Conservation (phyloP, 64 coral and sea anemone species). For the Stichodactyla helianthus region DNA sequence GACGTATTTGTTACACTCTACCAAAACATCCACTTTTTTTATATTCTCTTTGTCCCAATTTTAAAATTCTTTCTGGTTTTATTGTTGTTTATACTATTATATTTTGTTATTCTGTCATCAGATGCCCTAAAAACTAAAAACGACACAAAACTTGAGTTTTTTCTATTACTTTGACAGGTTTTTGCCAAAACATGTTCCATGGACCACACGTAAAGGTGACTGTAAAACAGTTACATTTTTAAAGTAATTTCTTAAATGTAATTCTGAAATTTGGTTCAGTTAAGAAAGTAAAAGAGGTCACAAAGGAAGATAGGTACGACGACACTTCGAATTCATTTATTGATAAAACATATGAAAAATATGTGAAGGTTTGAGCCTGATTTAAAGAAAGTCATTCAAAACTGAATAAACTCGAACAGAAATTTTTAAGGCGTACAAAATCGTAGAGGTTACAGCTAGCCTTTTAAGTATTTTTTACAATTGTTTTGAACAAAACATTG, state of each 20-base stretch:
- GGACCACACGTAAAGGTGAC: neutral
- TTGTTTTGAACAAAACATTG: constrained; percentile 1
- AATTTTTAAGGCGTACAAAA: neutral
- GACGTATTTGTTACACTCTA: too few species aligned
- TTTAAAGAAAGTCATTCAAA: too few species aligned
- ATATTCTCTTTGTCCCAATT: too few species aligned
- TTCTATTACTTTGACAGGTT: neutral
- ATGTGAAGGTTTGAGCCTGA: too few species aligned
- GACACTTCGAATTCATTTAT: too few species aligned
- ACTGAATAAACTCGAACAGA: too few species aligned
- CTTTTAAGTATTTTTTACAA: neutral
- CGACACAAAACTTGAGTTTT: neutral
- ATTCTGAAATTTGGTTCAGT: neutral
- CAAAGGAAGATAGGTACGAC: too few species aligned
- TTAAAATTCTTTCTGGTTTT: neutral
- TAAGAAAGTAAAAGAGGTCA: neutral
- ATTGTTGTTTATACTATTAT: neutral
- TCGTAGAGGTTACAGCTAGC: neutral
- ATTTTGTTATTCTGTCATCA: neutral
- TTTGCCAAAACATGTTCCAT: neutral
- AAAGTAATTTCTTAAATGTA: neutral
- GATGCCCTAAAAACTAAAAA: neutral
- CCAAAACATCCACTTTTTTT: too few species aligned
- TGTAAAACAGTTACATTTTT: neutral
- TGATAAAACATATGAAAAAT: too few species aligned